Evolutionary conservation across 2,888 invertebrate genomes (phyloP).

Genomic region (Acanthoscelides obtectus): DNA sequence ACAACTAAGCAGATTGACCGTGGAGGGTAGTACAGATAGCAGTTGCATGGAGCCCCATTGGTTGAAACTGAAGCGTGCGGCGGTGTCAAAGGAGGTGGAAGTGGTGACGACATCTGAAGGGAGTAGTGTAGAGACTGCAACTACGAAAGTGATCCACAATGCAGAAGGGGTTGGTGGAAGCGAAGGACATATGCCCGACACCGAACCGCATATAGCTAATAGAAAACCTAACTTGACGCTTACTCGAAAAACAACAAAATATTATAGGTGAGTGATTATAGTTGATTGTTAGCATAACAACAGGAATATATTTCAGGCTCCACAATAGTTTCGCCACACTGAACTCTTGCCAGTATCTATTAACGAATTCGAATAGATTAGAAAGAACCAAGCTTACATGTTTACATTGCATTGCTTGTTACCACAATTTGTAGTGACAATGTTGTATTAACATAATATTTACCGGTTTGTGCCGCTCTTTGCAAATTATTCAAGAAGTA

Average conservation of each 20-base stretch:
- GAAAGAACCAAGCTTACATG: too few species aligned
- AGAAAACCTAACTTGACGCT: conserved; percentile 37
- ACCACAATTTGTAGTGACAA: too few species aligned
- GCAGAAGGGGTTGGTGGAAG: background rate
- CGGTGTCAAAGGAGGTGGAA: conserved; percentile 52
- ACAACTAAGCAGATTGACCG: conserved; percentile 4
- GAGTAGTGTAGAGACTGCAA: background rate
- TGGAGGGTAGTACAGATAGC: conserved; percentile 3
- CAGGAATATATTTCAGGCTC: too few species aligned
- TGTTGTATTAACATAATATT: too few species aligned
- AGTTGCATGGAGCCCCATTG: conserved; percentile 52
- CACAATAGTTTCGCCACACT: too few species aligned
- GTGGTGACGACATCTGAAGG: conserved; percentile 16
- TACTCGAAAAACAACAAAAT: conserved; percentile 51
- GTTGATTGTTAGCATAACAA: too few species aligned
- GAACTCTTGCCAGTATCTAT: too few species aligned
- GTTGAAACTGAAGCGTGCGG: conserved; percentile 74
- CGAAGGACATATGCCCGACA: conserved; percentile 2
- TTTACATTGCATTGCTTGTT: too few species aligned
- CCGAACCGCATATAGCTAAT: conserved; percentile 3
- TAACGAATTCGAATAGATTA: too few species aligned
- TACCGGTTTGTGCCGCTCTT: too few species aligned
- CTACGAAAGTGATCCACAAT: background rate
- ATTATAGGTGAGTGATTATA: conserved; percentile 50
- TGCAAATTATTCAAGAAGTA: too few species aligned